Evolutionary conservation across 2,113 vertebrate species (phyloP).

Genomic region (Myanophis thanlyinensis): DNA sequence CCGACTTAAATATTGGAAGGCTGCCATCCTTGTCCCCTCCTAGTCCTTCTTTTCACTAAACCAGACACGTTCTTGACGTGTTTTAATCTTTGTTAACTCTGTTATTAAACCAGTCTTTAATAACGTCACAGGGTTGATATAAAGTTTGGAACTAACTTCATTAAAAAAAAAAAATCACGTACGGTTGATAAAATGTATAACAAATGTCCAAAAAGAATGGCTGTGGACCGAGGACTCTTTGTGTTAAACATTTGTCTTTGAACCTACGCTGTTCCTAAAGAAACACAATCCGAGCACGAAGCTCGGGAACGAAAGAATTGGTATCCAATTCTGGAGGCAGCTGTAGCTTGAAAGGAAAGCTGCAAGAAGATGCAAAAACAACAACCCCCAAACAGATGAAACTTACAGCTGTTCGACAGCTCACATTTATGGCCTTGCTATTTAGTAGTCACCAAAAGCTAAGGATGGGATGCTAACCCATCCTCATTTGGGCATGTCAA

Average conservation of each 20-base stretch:
- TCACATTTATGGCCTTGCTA: background rate
- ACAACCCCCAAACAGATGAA: background rate
- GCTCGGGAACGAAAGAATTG: background rate
- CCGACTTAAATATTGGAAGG: background rate
- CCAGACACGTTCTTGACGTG: too few species aligned
- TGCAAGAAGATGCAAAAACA: background rate
- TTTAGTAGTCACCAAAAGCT: too few species aligned
- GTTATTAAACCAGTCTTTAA: too few species aligned
- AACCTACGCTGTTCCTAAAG: background rate
- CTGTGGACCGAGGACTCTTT: background rate
- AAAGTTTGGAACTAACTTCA: background rate
- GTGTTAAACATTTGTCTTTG: background rate
- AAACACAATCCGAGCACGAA: background rate
- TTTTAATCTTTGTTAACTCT: too few species aligned
- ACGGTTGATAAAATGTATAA: too few species aligned
- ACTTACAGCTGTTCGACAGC: background rate
- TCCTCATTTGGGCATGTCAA: background rate
- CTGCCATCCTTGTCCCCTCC: too few species aligned
- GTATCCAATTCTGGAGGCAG: background rate
- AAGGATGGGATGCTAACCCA: background rate
- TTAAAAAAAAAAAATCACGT: too few species aligned
- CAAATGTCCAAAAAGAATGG: too few species aligned
- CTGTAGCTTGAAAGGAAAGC: background rate
- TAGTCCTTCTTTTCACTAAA: too few species aligned
- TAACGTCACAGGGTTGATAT: conserved; percentile 1